Conservation (phyloP, 2,797 vertebrate species). For the Hemibagrus guttatus region DNA sequence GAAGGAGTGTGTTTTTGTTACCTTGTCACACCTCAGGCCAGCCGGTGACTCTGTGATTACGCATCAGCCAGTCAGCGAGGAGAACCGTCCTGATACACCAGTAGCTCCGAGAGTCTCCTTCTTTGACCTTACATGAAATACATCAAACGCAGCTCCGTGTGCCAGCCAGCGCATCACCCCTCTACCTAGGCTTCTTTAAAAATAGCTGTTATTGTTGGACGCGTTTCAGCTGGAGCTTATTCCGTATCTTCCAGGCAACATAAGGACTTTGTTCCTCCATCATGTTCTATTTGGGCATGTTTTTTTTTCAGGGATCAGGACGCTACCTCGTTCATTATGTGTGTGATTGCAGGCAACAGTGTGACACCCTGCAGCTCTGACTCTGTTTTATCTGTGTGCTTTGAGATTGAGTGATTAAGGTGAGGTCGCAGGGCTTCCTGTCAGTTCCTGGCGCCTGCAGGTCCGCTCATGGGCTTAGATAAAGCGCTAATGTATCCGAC, state of each 20-base stretch:
- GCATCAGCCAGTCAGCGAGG: background rate
- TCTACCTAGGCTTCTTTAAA: background rate
- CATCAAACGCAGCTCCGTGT: background rate
- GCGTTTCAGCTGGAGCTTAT: background rate
- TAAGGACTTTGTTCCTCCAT: conserved; percentile 10
- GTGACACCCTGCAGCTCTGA: background rate
- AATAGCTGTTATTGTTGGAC: conserved; percentile 18
- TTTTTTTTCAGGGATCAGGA: conserved; percentile 3
- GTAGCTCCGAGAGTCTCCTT: background rate
- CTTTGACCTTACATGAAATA: background rate
- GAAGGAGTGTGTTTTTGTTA: background rate
- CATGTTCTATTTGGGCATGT: background rate
- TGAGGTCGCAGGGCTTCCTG: background rate
- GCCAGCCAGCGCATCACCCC: conserved; percentile 5
- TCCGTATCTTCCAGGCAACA: conserved; percentile 1
- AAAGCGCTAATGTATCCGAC: background rate
- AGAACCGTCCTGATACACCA: background rate
- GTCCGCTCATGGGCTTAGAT: background rate
- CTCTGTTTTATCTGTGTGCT: background rate
- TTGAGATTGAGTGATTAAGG: conserved; percentile 10
- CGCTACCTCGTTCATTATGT: conserved; percentile 2
- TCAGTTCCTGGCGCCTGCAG: conserved; percentile 4
- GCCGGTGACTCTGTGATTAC: background rate
- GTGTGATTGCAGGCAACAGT: background rate
- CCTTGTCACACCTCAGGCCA: background rate